Evolutionary conservation across 2,888 invertebrate species (phyloP), one percentile per base, ranked within the genome.

Genomic region (Drosophila pseudotalamancana): DNA sequence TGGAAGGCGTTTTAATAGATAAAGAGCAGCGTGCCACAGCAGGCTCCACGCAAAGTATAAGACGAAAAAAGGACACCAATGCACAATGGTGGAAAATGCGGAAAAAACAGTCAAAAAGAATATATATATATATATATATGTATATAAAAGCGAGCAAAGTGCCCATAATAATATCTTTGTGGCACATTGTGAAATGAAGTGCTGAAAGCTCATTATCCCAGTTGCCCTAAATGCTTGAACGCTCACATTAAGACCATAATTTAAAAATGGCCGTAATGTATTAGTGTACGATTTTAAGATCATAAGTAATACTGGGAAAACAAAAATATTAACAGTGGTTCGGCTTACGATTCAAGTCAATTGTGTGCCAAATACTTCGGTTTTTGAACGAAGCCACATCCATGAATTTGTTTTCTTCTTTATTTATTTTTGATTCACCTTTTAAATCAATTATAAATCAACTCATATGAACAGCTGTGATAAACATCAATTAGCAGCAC

Each of bases 1-100:
- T 87, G 75, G 87, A 80, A 74, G 87, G 80, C 83, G 83, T 87
- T 82, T 85, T 87, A 87, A 85, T 87, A 88, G 87, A 85, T 74
- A 83, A 84, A 84, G 83, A 78, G 82, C 82, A 84, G 71, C 80
- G 84, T 77, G 80, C 84, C 82, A 64, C 69, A 51, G 60, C 57
- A 45, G 54, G 29, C 51, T 48, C 60, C 43, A 55, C 63, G 59
- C 76, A 77, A 74, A 79, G 65, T 67, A 70, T 75, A 86, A 72
- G 82, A 79, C 77, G 86, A 82, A 87, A 79, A 74, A 74, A 71
- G 68, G 70, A 68, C 75, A 53, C 59, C 64, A 46, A 43, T 67
- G 71, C 71, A 80, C 81, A 80, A 82, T 77, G 75, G 75, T 55
- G 45, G 65, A 67, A 75, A 84, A 56, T 77, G 65, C 55, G 45